Evolutionary conservation across 2,888 invertebrate genomes (phyloP).

Genomic region (Aphodius sticticus): DNA sequence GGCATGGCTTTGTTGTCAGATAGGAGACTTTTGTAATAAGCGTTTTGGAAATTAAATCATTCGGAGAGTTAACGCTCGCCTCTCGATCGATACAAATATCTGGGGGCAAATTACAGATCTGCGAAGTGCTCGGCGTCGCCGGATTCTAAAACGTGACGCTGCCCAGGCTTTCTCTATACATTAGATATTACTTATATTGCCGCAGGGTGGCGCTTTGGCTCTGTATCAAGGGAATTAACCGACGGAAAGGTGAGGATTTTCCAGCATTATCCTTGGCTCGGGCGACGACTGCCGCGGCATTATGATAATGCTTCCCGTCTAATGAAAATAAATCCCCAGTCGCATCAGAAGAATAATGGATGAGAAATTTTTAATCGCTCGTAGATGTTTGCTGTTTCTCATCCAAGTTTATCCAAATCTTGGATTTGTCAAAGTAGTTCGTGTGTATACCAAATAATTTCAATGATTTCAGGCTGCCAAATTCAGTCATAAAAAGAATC

Average conservation of each 20-base stretch:
- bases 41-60: slow-evolving; percentile 29
- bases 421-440: too few relatives aligned
- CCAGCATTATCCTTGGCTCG: slow-evolving; percentile 42
- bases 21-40: not conserved
- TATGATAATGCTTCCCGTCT: slow-evolving; percentile 41
- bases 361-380: not conserved
- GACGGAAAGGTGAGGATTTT: slow-evolving; percentile 44
- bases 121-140: slow-evolving; percentile 24
- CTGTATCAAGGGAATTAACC: slow-evolving; percentile 44
- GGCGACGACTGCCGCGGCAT: slow-evolving; percentile 37
- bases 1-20: not conserved
- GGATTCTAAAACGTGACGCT: not conserved
- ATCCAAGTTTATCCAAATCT: not conserved
- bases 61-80: not conserved
- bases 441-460: too few relatives aligned
- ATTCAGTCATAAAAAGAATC: too few relatives aligned
- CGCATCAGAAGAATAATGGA: slow-evolving; percentile 20
- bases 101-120: slow-evolving; percentile 33
- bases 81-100: slow-evolving; percentile 32
- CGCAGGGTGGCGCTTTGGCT: slow-evolving; percentile 32
- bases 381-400: not conserved
- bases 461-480: too few relatives aligned
- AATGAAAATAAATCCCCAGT: slow-evolving; percentile 35
- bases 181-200: slow-evolving; percentile 46
- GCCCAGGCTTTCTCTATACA: slow-evolving; percentile 28